phyloP scores from a whole-genome alignment of 2,797 vertebrate species.

The Poecilia wingei region DNA sequence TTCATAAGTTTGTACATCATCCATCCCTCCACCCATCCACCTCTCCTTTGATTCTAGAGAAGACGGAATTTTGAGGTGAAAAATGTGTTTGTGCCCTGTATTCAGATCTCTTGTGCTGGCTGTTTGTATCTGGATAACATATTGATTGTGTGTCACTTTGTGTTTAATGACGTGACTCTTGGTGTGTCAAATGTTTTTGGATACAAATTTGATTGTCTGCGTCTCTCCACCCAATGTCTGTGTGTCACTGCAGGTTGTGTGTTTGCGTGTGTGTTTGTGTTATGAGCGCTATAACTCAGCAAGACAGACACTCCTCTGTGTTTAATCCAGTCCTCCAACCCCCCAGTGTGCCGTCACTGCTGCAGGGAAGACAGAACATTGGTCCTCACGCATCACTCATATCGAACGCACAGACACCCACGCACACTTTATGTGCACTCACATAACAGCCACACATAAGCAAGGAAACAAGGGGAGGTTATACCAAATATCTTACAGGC shows the following conservation, averaged over 20 bases:
- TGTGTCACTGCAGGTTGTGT: slow-evolving; percentile 27
- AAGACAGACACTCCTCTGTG: slow-evolving; percentile 74
- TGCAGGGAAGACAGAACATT: slow-evolving; percentile 75
- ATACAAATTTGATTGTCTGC: slow-evolving; percentile 32
- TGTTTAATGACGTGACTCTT: slow-evolving; percentile 40
- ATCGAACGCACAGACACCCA: slow-evolving; percentile 14
- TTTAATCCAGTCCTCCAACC: slow-evolving; percentile 80
- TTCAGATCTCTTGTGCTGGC: slow-evolving; percentile 16
- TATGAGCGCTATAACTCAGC: slow-evolving; percentile 86
- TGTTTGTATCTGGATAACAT: slow-evolving; percentile 16
- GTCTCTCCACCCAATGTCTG: slow-evolving; percentile 19
- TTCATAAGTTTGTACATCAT: background rate
- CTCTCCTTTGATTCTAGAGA: background rate
- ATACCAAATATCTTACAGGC: slow-evolving; percentile 70
- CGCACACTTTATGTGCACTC: slow-evolving; percentile 2
- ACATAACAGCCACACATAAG: slow-evolving; percentile 17
- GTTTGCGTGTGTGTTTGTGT: slow-evolving; percentile 68
- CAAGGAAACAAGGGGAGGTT: slow-evolving; percentile 45
- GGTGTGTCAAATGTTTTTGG: slow-evolving; percentile 33
- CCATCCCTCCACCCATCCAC: background rate
- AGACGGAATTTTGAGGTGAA: background rate
- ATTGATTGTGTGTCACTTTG: slow-evolving; percentile 28
- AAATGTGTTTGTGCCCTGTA: background rate
- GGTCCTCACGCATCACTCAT: slow-evolving; percentile 68
- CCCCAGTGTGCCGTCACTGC: slow-evolving; percentile 82